phyloP scores from a whole-genome alignment of 2,888 invertebrate genomes.

The Tipula vernalis region DNA sequence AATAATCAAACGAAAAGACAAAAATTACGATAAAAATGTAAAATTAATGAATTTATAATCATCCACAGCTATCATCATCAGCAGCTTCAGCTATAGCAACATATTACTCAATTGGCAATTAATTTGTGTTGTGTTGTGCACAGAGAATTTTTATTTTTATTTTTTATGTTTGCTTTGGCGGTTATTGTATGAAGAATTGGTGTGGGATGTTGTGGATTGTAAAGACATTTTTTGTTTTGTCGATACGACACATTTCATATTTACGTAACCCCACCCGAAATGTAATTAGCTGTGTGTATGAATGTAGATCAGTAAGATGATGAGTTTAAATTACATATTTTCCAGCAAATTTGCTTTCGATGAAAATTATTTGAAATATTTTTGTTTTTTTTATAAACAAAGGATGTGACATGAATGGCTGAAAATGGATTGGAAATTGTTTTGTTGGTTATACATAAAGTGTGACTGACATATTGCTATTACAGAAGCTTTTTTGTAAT shows the following conservation, averaged over 20 bases:
- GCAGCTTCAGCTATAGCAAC: not conserved
- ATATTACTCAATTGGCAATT: not conserved
- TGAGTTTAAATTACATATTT: not conserved
- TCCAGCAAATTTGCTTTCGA: not conserved
- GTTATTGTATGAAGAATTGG: not conserved
- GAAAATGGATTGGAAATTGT: too few species aligned
- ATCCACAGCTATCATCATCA: not conserved
- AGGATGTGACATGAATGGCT: too few species aligned
- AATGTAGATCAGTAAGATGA: not conserved
- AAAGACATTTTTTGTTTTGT: not conserved
- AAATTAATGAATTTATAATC: constrained; percentile 1
- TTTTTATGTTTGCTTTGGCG: not conserved
- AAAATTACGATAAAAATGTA: not conserved
- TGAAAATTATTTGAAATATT: not conserved
- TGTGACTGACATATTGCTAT: too few species aligned
- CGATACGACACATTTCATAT: not conserved
- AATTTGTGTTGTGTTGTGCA: not conserved
- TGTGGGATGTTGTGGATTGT: not conserved
- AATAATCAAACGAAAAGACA: not conserved
- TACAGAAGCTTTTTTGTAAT: too few species aligned
- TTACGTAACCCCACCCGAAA: not conserved
- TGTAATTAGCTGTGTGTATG: not conserved
- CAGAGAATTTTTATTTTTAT: not conserved
- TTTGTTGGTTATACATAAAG: too few species aligned
- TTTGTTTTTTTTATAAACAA: too few species aligned